phyloP scores from a whole-genome alignment of 2,888 invertebrate genomes.

The Rhamnusium bicolor region DNA sequence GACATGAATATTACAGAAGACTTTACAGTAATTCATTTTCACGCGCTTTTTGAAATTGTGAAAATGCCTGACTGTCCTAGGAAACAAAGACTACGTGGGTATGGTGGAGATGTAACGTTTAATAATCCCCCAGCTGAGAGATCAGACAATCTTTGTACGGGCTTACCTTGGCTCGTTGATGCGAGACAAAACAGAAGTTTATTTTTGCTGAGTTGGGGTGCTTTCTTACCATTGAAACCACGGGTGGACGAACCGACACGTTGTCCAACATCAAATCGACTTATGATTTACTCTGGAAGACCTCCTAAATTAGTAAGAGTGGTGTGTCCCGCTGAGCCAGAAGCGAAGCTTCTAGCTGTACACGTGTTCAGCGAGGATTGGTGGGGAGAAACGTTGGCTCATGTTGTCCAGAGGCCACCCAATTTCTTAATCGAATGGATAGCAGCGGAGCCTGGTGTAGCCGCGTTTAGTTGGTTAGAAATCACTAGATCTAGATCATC shows the following conservation, averaged over 20 bases:
- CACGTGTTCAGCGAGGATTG: constrained; percentile 89
- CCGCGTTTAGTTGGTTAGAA: constrained; percentile 86
- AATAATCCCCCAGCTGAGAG: constrained; percentile 76
- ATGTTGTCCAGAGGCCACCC: constrained; percentile 72
- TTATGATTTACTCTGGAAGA: constrained; percentile 86
- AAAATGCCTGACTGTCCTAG: constrained; percentile 78
- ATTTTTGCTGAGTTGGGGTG: constrained; percentile 88
- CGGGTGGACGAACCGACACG: constrained; percentile 76
- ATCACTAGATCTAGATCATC: constrained; percentile 79
- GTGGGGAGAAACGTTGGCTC: constrained; percentile 72
- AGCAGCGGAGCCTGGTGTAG: constrained; percentile 81
- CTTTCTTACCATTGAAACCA: constrained; percentile 79
- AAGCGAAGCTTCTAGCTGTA: constrained; percentile 78
- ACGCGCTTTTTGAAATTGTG: constrained; percentile 80
- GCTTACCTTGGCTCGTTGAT: constrained; percentile 85
- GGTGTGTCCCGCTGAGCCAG: constrained; percentile 83
- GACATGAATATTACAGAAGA: constrained; percentile 85
- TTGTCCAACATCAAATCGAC: constrained; percentile 84
- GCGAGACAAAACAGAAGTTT: constrained; percentile 86
- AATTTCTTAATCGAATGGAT: constrained; percentile 81
- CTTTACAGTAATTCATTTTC: constrained; percentile 86
- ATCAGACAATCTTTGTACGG: constrained; percentile 80
- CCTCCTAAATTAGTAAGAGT: constrained; percentile 76
- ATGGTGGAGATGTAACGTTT: constrained; percentile 79
- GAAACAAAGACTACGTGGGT: constrained; percentile 77